These are phyloP conservation scores for Melitaea athalia DNA, from an alignment of 2,888 invertebrate genomes.

Conservation along the genomic window DNA sequence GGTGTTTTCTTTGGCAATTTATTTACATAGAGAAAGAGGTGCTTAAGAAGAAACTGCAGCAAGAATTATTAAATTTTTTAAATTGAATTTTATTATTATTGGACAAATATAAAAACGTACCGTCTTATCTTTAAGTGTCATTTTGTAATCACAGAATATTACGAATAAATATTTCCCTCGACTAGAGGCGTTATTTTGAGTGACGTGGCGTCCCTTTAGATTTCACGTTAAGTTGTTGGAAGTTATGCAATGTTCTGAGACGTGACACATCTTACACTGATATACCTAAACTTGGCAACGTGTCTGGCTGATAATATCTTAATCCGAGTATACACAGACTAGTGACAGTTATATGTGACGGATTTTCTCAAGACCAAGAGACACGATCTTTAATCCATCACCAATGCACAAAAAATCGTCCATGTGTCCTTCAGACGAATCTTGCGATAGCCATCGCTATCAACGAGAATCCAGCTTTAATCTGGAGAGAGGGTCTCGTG, in stretches of 20 bases:
- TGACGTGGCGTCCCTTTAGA: constrained; percentile 4
- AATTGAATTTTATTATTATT: not conserved
- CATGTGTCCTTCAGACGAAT: constrained; percentile 58
- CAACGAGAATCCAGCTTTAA: constrained; percentile 66
- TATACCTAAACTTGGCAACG: constrained; percentile 6
- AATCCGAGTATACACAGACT: not conserved
- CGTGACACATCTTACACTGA: not conserved
- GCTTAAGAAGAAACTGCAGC: constrained; percentile 3
- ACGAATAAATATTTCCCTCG: constrained; percentile 3
- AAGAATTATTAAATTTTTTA: constrained; percentile 4
- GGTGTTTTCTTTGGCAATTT: constrained; percentile 46
- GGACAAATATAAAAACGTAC: not conserved
- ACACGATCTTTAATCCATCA: not conserved
- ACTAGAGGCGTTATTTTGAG: constrained; percentile 8
- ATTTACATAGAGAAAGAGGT: constrained; percentile 29
- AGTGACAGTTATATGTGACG: not conserved
- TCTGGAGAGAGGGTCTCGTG: constrained; percentile 53
- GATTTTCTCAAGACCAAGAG: not conserved
- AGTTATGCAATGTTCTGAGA: constrained; percentile 10
- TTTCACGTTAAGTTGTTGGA: constrained; percentile 12
- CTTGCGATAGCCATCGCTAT: constrained; percentile 70
- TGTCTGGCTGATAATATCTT: not conserved
- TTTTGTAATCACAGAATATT: constrained; percentile 22
- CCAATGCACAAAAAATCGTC: constrained; percentile 11
- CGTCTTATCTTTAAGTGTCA: constrained; percentile 15